Conservation (phyloP, 1,140 invertebrate species). For the Globodera ellingtonae region DNA sequence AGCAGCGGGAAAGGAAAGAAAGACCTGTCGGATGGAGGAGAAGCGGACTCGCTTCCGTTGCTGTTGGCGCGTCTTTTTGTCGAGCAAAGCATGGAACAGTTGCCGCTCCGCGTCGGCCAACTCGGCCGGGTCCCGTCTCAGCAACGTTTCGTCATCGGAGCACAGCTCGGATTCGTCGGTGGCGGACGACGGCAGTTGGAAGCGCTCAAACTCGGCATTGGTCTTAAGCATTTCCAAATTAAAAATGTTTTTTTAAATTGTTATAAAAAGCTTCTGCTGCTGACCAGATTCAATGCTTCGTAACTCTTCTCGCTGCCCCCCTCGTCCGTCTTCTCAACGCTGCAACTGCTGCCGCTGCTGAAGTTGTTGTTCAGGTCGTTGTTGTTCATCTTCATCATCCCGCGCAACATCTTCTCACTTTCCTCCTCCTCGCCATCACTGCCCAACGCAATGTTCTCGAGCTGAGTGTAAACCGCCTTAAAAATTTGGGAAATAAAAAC, state of each 20-base stretch:
- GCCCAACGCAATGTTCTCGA: background rate
- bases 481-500: constrained; percentile 1
- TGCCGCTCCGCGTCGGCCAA: background rate
- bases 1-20: too few relatives aligned
- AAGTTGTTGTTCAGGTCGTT: background rate
- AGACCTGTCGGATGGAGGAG: constrained; percentile 44
- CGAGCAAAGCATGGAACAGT: background rate
- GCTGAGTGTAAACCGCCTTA: constrained; percentile 4
- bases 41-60: constrained; percentile 48
- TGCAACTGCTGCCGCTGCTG: background rate
- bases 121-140: background rate
- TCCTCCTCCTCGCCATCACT: constrained; percentile 11
- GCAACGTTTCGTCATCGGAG: constrained; percentile 6
- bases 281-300: constrained; percentile 44
- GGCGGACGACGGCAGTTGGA: constrained; percentile 28
- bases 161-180: constrained; percentile 18
- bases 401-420: background rate
- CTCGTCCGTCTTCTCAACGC: constrained; percentile 22
- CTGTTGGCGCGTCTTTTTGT: background rate
- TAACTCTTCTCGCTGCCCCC: constrained; percentile 41
- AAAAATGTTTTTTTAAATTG: background rate
- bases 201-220: constrained; percentile 47
- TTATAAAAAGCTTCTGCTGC: constrained; percentile 1
- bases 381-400: background rate
- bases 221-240: constrained; percentile 32